Percentiles rank a stretch among this genome's conserved stretches.
Conservation (phyloP, 2,797 vertebrate species). For the Loris lydekkerianus region DNA sequence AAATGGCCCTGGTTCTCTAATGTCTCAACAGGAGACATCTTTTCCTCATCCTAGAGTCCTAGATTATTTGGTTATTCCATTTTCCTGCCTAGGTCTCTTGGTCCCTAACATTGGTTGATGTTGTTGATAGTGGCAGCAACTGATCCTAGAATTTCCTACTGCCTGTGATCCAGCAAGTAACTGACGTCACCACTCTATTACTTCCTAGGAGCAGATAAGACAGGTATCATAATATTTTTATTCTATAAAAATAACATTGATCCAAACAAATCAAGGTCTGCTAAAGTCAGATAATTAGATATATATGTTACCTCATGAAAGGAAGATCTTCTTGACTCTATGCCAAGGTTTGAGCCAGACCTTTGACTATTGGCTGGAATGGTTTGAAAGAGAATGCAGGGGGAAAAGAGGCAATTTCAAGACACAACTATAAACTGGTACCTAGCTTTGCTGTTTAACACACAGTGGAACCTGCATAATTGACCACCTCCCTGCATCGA, state of each 20-base stretch:
- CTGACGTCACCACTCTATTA: background rate
- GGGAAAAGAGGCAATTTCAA: background rate
- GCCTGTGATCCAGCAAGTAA: background rate
- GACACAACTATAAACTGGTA: background rate
- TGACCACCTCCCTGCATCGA: too few relatives aligned
- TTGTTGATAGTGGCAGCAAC: background rate
- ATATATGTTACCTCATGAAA: background rate
- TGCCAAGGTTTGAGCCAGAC: background rate
- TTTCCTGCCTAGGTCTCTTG: background rate
- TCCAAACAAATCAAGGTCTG: background rate
- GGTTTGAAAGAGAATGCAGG: background rate
- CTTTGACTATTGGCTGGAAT: background rate
- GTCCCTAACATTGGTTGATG: background rate
- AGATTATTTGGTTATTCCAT: background rate
- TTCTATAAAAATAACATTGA: background rate
- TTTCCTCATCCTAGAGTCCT: background rate
- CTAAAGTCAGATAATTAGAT: background rate
- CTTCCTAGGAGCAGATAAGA: background rate
- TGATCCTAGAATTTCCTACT: background rate
- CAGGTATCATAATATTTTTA: background rate
- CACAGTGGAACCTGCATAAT: background rate
- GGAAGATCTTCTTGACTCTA: background rate
- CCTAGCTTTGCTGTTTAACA: background rate
- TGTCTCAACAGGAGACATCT: background rate
- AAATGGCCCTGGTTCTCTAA: background rate